Evolutionary conservation across 2,113 vertebrate species (phyloP).

Genomic region (Steatornis caripensis): DNA sequence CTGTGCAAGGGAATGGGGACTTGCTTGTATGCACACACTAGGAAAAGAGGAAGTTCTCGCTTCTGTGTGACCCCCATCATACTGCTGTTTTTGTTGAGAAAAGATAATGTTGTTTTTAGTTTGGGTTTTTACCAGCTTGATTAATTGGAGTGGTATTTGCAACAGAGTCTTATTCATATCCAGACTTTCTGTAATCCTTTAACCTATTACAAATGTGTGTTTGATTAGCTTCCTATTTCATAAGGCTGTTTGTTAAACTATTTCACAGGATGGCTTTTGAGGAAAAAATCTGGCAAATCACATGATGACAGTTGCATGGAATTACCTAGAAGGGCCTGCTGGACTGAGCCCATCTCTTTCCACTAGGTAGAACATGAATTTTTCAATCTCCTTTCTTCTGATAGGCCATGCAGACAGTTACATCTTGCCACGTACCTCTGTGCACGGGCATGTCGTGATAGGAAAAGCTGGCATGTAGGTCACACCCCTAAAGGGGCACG

Average conservation of each 20-base stretch:
- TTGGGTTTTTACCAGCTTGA: not conserved
- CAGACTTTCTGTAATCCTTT: not conserved
- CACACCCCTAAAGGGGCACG: not conserved
- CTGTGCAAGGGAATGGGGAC: not conserved
- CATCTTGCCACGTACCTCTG: not conserved
- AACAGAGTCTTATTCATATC: not conserved
- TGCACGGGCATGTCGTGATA: fast-evolving
- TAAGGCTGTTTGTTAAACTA: not conserved
- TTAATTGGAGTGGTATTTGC: not conserved
- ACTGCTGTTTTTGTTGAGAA: not conserved
- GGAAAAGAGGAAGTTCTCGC: not conserved
- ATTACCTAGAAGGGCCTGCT: not conserved
- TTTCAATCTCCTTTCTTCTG: not conserved
- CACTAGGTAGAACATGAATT: not conserved
- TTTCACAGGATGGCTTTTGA: not conserved
- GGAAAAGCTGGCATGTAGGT: not conserved
- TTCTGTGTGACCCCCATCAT: not conserved
- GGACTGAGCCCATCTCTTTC: not conserved
- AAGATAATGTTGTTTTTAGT: not conserved
- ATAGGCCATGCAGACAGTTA: not conserved
- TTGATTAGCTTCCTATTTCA: not conserved
- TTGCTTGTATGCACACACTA: not conserved
- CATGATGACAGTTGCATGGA: not conserved
- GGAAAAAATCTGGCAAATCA: not conserved
- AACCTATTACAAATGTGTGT: not conserved